phyloP scores from a whole-genome alignment of 2,797 vertebrate species.

The Phrynocephalus guinanensis region DNA sequence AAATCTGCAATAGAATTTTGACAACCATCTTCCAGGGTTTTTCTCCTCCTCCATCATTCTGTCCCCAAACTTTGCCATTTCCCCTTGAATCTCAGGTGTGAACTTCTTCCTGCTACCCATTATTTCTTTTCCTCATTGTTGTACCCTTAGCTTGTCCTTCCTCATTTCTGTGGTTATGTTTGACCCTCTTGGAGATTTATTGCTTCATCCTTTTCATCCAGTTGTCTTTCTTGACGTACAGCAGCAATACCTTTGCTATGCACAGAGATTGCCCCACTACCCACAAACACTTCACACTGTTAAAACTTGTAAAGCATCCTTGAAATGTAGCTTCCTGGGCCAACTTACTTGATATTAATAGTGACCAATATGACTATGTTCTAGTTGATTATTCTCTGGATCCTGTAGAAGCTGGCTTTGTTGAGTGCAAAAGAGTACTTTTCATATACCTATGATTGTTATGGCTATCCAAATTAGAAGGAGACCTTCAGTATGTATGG shows the following conservation, averaged over 20 bases:
- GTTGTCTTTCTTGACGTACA: background rate
- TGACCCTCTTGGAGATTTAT: slow-evolving; percentile 2
- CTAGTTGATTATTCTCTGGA: background rate
- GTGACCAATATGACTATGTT: background rate
- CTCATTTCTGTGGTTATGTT: slow-evolving; percentile 14
- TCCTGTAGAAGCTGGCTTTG: background rate
- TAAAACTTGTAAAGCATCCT: background rate
- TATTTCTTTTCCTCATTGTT: background rate
- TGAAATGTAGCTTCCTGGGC: background rate
- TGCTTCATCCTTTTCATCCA: slow-evolving; percentile 6
- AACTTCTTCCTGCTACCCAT: background rate
- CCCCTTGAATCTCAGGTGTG: no score
- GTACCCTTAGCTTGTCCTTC: background rate
- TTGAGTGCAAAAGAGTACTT: background rate
- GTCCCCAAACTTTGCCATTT: background rate
- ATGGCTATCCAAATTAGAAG: no score
- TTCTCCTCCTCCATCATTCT: background rate
- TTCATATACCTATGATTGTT: background rate
- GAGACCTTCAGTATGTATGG: no score
- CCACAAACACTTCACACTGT: background rate
- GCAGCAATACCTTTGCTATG: background rate
- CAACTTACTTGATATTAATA: background rate
- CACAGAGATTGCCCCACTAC: background rate
- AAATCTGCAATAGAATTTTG: no score
- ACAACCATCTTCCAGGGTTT: background rate